Conservation (phyloP, 1,140 invertebrate species). For the Drosophila micromelanica region DNA sequence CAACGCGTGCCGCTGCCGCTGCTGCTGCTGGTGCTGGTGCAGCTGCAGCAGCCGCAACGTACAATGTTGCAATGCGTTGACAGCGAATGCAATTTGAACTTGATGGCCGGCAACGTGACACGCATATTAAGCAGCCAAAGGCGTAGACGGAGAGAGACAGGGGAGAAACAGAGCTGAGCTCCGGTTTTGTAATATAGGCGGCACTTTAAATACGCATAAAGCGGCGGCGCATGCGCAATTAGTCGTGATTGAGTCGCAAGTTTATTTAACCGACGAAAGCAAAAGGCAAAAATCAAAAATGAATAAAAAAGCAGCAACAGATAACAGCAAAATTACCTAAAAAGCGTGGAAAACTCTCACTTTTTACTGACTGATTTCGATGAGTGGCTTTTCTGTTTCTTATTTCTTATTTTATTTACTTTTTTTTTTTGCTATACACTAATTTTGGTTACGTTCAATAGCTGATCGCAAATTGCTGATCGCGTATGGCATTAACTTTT, state of each 20-base stretch:
- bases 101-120: conserved; percentile 82
- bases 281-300: conserved; percentile 35
- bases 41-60: conserved; percentile 20
- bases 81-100: conserved; percentile 84
- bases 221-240: conserved; percentile 77
- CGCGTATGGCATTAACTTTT: conserved; percentile 26
- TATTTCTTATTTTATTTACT: conserved; percentile 29
- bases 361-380: conserved; percentile 60
- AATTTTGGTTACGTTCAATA: conserved; percentile 18
- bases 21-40: conserved; percentile 8
- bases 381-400: conserved; percentile 14
- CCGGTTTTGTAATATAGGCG: conserved; percentile 78
- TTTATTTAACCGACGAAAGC: conserved; percentile 64
- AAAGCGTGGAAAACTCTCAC: conserved; percentile 77
- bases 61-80: conserved; percentile 73
- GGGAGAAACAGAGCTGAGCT: conserved; percentile 34
- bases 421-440: conserved; percentile 32
- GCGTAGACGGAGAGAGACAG: conserved; percentile 14
- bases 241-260: conserved; percentile 82
- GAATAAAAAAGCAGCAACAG: conserved; percentile 20
- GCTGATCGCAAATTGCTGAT: conserved; percentile 5
- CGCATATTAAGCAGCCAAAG: conserved; percentile 74
- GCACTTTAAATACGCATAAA: conserved; percentile 81
- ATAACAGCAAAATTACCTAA: conserved; percentile 53
- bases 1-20: conserved; percentile 63